These are phyloP conservation scores for Tipula confusa DNA, from an alignment of 2,888 invertebrate genomes.

Conservation along the genomic window DNA sequence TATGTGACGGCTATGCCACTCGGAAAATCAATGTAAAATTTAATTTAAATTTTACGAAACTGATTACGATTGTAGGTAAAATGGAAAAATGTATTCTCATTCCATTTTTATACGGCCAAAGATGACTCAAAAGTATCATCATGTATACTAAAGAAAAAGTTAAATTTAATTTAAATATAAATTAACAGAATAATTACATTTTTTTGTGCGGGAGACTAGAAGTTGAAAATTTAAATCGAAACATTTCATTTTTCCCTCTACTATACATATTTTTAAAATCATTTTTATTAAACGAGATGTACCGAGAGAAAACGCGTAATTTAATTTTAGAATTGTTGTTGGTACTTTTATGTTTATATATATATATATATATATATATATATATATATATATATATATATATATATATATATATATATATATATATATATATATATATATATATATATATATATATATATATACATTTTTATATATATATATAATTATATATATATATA, in stretches of 20 bases:
- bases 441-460: not conserved
- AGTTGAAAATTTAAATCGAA: not conserved
- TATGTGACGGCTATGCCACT: too few relatives aligned
- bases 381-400: not conserved
- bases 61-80: too few relatives aligned
- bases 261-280: not conserved
- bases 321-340: not conserved
- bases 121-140: too few relatives aligned
- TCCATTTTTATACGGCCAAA: too few relatives aligned
- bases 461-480: not conserved
- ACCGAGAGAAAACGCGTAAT: not conserved
- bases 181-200: not conserved
- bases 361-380: not conserved
- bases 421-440: not conserved
- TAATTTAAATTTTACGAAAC: too few relatives aligned
- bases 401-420: not conserved
- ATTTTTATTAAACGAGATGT: not conserved
- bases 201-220: not conserved
- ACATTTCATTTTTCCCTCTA: not conserved
- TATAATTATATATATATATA: not conserved
- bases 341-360: not conserved
- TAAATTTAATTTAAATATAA: not conserved
- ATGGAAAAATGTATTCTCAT: too few relatives aligned
- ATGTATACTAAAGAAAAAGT: too few relatives aligned
- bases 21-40: too few relatives aligned